Conservation (phyloP, 2,888 invertebrate species). For the Ischnura elegans region DNA sequence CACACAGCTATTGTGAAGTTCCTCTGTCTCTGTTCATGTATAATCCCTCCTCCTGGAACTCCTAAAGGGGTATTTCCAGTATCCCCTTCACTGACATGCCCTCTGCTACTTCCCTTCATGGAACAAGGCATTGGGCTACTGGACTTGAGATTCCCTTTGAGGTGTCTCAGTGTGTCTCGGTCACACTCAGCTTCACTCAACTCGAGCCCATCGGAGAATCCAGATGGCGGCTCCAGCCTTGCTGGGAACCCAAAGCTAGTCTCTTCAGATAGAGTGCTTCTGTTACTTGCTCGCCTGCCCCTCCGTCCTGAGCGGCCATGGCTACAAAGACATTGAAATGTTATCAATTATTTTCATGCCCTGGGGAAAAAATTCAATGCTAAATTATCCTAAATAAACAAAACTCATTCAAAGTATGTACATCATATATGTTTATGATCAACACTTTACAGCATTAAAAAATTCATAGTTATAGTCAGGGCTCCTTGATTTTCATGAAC, state of each 20-base stretch:
- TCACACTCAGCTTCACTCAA: constrained; percentile 69
- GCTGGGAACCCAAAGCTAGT: constrained; percentile 69
- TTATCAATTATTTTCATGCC: not conserved
- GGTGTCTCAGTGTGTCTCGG: constrained; percentile 68
- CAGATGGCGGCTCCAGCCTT: constrained; percentile 68
- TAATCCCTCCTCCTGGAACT: constrained; percentile 50
- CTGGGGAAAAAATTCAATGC: not conserved
- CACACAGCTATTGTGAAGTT: constrained; percentile 63
- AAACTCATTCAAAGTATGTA: no score
- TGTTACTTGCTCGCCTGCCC: constrained; percentile 46
- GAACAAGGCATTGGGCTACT: constrained; percentile 22
- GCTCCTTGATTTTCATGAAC: no score
- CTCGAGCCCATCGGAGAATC: constrained; percentile 68
- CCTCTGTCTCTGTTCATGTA: constrained; percentile 42
- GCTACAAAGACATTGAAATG: not conserved
- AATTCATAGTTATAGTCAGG: no score
- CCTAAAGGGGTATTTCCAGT: constrained; percentile 23
- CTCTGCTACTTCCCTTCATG: not conserved
- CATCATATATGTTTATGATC: no score
- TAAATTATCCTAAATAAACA: no score
- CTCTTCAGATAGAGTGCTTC: constrained; percentile 59
- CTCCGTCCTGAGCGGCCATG: constrained; percentile 50
- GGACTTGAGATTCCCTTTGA: constrained; percentile 67
- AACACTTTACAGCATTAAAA: no score
- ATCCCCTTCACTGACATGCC: constrained; percentile 38